These are phyloP conservation scores for Cygnus olor DNA, from an alignment of 2,797 vertebrate genomes.

Conservation along the genomic window DNA sequence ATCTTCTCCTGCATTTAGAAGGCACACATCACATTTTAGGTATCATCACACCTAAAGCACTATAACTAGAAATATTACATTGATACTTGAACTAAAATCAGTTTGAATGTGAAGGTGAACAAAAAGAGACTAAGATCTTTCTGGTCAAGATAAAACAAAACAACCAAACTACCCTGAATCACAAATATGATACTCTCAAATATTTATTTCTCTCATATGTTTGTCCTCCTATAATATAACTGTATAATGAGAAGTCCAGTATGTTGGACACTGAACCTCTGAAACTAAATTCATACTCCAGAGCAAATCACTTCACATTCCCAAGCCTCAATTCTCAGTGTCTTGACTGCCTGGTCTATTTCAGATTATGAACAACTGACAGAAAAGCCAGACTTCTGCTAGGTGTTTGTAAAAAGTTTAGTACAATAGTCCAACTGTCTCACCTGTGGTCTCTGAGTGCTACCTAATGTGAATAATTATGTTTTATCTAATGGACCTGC, in stretches of 20 bases:
- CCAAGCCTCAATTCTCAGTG: not conserved
- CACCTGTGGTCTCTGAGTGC: not conserved
- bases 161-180: not conserved
- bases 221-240: not conserved
- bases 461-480: not conserved
- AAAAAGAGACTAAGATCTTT: not conserved
- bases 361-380: not conserved
- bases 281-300: not conserved
- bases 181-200: not conserved
- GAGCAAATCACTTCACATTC: not conserved
- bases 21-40: not conserved
- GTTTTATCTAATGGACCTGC: not conserved
- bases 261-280: not conserved
- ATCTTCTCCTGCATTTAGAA: not conserved
- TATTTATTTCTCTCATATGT: not conserved
- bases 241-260: not conserved
- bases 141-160: not conserved
- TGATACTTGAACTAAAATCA: not conserved
- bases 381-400: not conserved
- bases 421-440: not conserved
- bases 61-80: not conserved
- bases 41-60: not conserved
- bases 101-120: not conserved
- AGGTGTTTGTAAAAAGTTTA: not conserved
- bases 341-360: not conserved